phyloP scores from a whole-genome alignment of 2,888 invertebrate genomes.

The Oscheius sp. region DNA sequence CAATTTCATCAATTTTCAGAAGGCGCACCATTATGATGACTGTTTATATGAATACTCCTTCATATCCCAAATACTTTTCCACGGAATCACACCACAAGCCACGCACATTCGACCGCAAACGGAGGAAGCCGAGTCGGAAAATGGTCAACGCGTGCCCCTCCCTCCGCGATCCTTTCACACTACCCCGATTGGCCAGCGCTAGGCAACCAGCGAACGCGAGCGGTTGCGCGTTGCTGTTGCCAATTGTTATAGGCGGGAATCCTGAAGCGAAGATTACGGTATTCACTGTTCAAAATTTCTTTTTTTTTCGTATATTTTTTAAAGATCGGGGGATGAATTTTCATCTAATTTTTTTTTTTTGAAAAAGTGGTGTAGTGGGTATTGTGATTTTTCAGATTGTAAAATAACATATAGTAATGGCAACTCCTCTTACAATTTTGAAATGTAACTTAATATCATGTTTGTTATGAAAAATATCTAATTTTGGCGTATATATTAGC shows the following conservation, averaged over 20 bases:
- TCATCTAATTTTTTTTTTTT: neutral
- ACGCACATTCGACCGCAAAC: conserved; percentile 5
- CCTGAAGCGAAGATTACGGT: neutral
- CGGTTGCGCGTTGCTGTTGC: neutral
- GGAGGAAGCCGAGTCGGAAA: conserved; percentile 4
- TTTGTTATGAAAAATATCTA: no score
- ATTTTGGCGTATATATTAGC: no score
- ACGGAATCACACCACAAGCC: neutral
- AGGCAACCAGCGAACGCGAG: conserved; percentile 13
- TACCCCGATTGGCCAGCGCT: conserved; percentile 21
- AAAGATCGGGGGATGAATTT: no score
- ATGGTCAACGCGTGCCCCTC: conserved; percentile 20
- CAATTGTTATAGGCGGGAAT: conserved; percentile 11
- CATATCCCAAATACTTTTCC: conserved; percentile 1
- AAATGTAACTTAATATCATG: no score
- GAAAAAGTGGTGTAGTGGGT: no score
- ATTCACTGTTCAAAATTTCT: neutral
- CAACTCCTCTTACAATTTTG: no score
- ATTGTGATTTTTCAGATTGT: no score
- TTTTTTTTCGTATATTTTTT: neutral
- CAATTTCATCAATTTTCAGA: neutral
- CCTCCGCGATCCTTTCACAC: neutral
- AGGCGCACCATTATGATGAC: neutral
- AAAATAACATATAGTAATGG: no score
- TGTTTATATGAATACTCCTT: neutral